phyloP scores from a whole-genome alignment of 2,113 vertebrate species.

The Toxotes chatareus region DNA sequence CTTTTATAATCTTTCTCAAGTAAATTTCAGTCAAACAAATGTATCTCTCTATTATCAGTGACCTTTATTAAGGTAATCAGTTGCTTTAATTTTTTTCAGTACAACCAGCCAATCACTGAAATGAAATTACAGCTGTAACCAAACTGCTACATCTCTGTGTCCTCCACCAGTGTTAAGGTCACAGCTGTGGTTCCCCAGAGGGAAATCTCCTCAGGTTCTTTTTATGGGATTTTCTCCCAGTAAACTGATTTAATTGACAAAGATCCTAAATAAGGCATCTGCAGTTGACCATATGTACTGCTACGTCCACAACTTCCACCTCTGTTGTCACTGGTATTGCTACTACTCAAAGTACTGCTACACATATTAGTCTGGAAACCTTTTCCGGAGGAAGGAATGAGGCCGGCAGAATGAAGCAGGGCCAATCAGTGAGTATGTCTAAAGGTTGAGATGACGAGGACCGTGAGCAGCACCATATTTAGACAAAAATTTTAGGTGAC shows the following conservation, averaged over 20 bases:
- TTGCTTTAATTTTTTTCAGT: too few relatives aligned
- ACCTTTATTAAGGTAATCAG: too few relatives aligned
- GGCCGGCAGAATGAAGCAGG: neutral
- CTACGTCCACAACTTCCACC: neutral
- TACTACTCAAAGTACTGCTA: too few relatives aligned
- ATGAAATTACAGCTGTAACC: too few relatives aligned
- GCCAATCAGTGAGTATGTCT: neutral
- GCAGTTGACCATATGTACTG: neutral
- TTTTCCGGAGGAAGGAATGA: neutral
- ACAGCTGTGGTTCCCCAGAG: neutral
- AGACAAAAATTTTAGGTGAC: conserved; percentile 4
- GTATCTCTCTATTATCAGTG: too few relatives aligned
- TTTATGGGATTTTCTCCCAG: neutral
- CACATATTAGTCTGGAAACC: too few relatives aligned
- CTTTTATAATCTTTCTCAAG: too few relatives aligned
- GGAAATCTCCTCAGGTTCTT: neutral
- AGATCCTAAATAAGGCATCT: neutral
- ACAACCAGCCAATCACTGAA: too few relatives aligned
- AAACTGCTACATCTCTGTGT: too few relatives aligned
- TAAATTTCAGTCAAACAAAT: too few relatives aligned
- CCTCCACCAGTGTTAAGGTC: neutral
- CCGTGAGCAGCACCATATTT: neutral
- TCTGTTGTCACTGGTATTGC: too few relatives aligned
- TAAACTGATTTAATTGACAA: neutral
- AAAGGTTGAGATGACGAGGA: neutral